Evolutionary conservation across 2,888 invertebrate genomes (phyloP).

Genomic region (Tanypteryx hageni): DNA sequence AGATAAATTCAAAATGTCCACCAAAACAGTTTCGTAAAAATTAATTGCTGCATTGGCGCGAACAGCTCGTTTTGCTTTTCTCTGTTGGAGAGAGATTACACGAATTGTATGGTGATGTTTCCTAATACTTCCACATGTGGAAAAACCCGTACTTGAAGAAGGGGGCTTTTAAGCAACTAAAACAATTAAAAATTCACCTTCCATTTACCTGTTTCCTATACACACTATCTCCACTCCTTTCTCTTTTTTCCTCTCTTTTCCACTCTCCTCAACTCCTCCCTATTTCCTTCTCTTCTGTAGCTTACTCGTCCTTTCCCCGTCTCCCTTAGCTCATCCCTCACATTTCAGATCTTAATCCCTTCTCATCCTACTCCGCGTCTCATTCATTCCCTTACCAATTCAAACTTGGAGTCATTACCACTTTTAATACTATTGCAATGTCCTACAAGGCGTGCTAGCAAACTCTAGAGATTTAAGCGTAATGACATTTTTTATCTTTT

Average conservation of each 20-base stretch:
- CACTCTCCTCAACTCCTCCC: background rate
- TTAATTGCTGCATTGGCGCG: background rate
- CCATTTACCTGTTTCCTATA: background rate
- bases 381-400: background rate
- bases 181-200: conserved; percentile 43
- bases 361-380: background rate
- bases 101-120: background rate
- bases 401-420: background rate
- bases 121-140: background rate
- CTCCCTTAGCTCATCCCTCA: background rate
- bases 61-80: background rate
- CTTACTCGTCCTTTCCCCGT: background rate
- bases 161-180: conserved; percentile 44
- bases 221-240: background rate
- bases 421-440: background rate
- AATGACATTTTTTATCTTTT: background rate
- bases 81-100: background rate
- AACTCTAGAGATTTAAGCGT: background rate
- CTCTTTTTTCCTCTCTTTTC: background rate
- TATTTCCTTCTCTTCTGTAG: background rate
- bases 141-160: background rate
- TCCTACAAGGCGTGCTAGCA: background rate
- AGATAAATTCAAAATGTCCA: too few relatives aligned
- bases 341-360: background rate
- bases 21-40: background rate